Conservation (phyloP, 2,113 vertebrate genomes). For the Dolichallabes microphthalmus region DNA sequence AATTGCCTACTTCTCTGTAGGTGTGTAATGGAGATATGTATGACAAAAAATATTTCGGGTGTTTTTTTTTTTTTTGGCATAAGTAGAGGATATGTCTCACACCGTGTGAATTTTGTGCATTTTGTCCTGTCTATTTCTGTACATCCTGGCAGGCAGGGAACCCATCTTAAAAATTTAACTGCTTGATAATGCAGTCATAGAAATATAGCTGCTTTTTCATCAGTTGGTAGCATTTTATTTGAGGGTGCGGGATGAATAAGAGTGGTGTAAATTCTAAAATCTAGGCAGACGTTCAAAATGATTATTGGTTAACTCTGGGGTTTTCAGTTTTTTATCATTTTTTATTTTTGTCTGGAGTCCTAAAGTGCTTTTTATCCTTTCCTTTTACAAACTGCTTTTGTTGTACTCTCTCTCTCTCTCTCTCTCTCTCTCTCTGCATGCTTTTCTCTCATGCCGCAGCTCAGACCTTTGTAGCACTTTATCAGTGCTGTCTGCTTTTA, state of each 20-base stretch:
- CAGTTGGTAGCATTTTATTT: neutral
- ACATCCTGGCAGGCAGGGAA: neutral
- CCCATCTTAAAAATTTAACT: neutral
- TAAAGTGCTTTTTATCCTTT: neutral
- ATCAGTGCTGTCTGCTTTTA: slow-evolving; percentile 37
- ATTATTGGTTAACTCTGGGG: neutral
- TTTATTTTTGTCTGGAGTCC: neutral
- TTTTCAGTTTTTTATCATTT: slow-evolving; percentile 5
- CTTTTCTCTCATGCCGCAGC: neutral
- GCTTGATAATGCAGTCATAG: neutral
- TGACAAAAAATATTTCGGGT: neutral
- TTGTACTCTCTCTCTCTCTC: neutral
- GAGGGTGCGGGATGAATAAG: neutral
- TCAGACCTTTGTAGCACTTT: slow-evolving; percentile 3
- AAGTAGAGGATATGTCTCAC: neutral
- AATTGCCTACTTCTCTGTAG: neutral
- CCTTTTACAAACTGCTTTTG: neutral
- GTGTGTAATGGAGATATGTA: slow-evolving; percentile 1
- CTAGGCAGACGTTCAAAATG: slow-evolving; percentile 4
- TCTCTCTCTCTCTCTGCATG: neutral
- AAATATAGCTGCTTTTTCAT: neutral
- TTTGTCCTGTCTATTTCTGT: neutral
- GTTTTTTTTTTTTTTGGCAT: neutral
- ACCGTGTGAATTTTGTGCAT: neutral
- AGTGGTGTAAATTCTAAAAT: slow-evolving; percentile 11